Evolutionary conservation across 2,888 invertebrate genomes (phyloP).

Genomic region (Drosophila helvetica): DNA sequence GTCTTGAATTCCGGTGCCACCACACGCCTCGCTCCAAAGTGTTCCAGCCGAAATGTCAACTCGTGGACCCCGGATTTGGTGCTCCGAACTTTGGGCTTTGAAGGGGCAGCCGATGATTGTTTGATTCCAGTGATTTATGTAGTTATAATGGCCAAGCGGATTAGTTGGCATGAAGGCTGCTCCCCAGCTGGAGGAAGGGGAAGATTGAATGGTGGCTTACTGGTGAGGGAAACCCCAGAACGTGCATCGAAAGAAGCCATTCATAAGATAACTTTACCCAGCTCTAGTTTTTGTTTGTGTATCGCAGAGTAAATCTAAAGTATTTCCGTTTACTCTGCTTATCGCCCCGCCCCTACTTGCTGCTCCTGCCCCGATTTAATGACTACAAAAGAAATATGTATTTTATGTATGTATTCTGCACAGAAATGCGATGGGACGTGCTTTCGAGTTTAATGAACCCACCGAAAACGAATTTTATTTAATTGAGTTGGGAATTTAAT

Average conservation of each 20-base stretch:
- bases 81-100: conserved; percentile 15
- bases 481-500: conserved; percentile 39
- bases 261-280: not conserved
- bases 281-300: too few relatives aligned
- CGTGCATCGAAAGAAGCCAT: too few relatives aligned
- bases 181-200: too few relatives aligned
- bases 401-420: not conserved
- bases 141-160: conserved; percentile 20
- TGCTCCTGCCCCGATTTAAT: not conserved
- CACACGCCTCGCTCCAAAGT: not conserved
- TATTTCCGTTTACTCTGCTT: conserved; percentile 14
- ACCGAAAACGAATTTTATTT: conserved; percentile 26
- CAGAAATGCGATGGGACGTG: not conserved
- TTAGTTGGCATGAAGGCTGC: conserved; percentile 1
- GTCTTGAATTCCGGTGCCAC: too few relatives aligned
- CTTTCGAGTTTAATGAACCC: conserved; percentile 23
- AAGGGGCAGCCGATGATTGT: conserved; percentile 18
- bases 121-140: conserved; percentile 30
- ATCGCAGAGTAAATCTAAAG: not conserved
- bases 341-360: conserved; percentile 21
- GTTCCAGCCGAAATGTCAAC: conserved; percentile 17
- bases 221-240: not conserved
- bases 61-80: conserved; percentile 1
- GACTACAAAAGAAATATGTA: not conserved
- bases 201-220: not conserved